Evolutionary conservation across 2,113 vertebrate species (phyloP).

Genomic region (Lutjanus erythropterus): DNA sequence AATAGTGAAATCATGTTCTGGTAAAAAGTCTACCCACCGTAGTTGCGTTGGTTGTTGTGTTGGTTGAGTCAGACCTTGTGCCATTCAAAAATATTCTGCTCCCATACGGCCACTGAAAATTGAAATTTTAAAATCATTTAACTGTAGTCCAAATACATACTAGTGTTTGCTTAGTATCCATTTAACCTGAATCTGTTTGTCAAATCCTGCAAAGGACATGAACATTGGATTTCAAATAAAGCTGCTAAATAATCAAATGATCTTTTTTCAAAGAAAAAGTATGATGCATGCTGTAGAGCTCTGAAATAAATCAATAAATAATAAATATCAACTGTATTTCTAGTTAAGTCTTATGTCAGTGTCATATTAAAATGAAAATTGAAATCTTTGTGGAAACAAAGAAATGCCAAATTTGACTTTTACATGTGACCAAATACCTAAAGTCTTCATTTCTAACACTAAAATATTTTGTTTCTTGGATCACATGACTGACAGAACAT

Average conservation of each 20-base stretch:
- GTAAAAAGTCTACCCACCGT: too few relatives aligned
- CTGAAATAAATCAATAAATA: too few relatives aligned
- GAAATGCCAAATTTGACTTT: too few relatives aligned
- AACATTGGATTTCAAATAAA: background rate
- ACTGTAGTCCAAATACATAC: background rate
- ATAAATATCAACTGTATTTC: too few relatives aligned
- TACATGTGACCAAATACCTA: too few relatives aligned
- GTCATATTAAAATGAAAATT: background rate
- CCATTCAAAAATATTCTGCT: too few relatives aligned
- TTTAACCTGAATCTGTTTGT: background rate
- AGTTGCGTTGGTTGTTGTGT: background rate
- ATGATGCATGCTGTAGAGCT: background rate
- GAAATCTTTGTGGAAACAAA: too few relatives aligned
- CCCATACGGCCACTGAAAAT: background rate
- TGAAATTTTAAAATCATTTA: background rate
- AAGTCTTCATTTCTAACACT: too few relatives aligned
- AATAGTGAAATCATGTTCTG: background rate
- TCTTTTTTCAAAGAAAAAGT: background rate
- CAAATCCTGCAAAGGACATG: background rate
- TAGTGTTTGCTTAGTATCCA: background rate
- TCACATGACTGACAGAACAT: too few relatives aligned
- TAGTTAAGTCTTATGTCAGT: background rate
- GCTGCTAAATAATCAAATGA: background rate
- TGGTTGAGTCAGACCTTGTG: too few relatives aligned
- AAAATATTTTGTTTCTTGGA: too few relatives aligned